These are phyloP conservation scores for Procavia capensis DNA, from an alignment of 2,113 vertebrate genomes.

Conservation along the genomic window DNA sequence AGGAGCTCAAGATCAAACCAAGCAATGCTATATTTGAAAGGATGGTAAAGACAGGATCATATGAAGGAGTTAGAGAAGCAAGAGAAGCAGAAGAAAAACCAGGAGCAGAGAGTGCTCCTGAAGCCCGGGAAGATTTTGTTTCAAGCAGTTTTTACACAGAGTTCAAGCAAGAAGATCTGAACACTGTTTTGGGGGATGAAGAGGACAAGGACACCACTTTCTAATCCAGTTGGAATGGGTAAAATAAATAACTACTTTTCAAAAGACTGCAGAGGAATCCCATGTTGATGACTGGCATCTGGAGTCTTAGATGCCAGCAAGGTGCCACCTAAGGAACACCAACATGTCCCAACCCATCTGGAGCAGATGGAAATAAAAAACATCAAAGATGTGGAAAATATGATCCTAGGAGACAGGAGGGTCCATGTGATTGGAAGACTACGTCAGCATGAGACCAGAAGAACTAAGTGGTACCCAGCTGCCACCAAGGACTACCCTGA, in stretches of 20 bases:
- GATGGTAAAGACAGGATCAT: not conserved
- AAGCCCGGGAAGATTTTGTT: not conserved
- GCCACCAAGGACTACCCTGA: too few relatives aligned
- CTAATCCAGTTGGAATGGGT: not conserved
- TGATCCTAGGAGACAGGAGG: too few relatives aligned
- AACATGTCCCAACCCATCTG: too few relatives aligned
- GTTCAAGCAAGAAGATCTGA: not conserved
- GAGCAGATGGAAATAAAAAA: too few relatives aligned
- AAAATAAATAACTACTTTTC: not conserved
- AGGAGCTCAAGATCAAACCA: not conserved
- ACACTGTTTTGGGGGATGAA: not conserved
- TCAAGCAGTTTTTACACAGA: not conserved
- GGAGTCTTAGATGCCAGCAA: too few relatives aligned
- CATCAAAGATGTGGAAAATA: too few relatives aligned
- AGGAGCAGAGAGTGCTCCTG: not conserved
- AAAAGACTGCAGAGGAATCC: not conserved
- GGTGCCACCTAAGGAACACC: too few relatives aligned
- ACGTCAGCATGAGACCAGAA: too few relatives aligned
- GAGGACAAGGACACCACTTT: not conserved
- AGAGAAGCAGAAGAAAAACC: not conserved
- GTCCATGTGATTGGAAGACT: too few relatives aligned
- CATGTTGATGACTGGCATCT: too few relatives aligned
- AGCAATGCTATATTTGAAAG: not conserved
- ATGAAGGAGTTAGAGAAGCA: not conserved
- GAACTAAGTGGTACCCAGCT: too few relatives aligned